These are phyloP conservation scores for Mylabris sibirica DNA, from an alignment of 2,888 invertebrate species.

Conservation along the genomic window DNA sequence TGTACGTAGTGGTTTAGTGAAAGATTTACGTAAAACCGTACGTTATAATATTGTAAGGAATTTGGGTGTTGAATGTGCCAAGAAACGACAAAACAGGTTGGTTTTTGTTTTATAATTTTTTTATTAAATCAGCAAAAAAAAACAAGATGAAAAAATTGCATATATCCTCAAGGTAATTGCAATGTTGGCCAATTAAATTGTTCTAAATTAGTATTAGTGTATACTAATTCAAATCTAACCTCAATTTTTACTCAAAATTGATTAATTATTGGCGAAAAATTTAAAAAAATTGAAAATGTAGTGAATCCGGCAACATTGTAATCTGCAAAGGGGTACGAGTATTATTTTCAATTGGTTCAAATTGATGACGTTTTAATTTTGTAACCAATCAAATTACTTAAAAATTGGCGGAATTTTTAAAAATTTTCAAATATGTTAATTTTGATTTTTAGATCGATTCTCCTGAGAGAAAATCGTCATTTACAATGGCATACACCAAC, in stretches of 20 bases:
- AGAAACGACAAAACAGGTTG: constrained; percentile 64
- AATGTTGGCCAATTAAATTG: too few relatives aligned
- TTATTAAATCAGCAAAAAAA: too few relatives aligned
- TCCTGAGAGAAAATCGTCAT: constrained; percentile 28
- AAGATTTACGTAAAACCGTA: constrained; percentile 68
- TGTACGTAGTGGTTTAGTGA: constrained; percentile 73
- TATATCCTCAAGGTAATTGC: too few relatives aligned
- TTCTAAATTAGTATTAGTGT: too few relatives aligned
- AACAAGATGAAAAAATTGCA: not conserved
- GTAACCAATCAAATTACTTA: not conserved
- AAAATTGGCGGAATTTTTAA: not conserved
- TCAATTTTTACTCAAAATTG: too few relatives aligned
- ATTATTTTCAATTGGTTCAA: not conserved
- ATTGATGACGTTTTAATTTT: not conserved
- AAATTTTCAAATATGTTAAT: not conserved
- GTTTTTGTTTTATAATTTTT: constrained; percentile 48
- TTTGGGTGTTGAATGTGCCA: constrained; percentile 66
- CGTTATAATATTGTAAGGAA: constrained; percentile 69
- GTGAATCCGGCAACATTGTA: too few relatives aligned
- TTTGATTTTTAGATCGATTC: constrained; percentile 19
- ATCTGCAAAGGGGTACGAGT: too few relatives aligned
- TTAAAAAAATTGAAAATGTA: too few relatives aligned
- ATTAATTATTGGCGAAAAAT: too few relatives aligned
- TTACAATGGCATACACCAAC: constrained; percentile 25
- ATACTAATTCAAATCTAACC: too few relatives aligned